These are phyloP conservation scores for Agriopis aurantiaria DNA, from an alignment of 2,888 invertebrate species.

Conservation along the genomic window DNA sequence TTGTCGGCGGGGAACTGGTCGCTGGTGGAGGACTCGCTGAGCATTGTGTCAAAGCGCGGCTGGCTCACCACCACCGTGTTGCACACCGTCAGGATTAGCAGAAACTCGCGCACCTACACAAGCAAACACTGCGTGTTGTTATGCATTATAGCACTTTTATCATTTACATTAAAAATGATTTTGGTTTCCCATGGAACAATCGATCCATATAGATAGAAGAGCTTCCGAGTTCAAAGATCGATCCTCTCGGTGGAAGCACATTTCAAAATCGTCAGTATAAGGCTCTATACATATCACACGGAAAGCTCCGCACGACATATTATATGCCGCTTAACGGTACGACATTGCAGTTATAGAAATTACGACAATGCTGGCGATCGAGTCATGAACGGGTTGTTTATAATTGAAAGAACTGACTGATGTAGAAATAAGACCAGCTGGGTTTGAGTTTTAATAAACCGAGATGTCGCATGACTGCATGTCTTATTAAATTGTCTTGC, in stretches of 20 bases:
- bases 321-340: not conserved
- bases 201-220: not conserved
- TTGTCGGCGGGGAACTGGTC: conserved; percentile 81
- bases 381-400: too few relatives aligned
- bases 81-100: conserved; percentile 96
- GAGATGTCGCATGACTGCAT: not conserved
- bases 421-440: not conserved
- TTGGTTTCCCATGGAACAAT: not conserved
- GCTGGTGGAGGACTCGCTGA: conserved; percentile 62
- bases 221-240: not conserved
- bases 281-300: not conserved
- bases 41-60: conserved; percentile 91
- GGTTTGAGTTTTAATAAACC: not conserved
- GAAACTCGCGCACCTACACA: conserved; percentile 93
- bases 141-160: not conserved
- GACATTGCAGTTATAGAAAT: not conserved
- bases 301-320: not conserved
- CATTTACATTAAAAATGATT: not conserved
- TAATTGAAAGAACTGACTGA: not conserved
- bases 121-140: not conserved
- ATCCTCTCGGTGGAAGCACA: not conserved
- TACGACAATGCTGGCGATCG: not conserved
- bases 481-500: conserved; percentile 1
- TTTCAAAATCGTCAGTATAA: not conserved
- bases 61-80: conserved; percentile 98